A percentile compares a stretch with the other conserved stretches of the same genome.
Evolutionary conservation across 2,113 vertebrate genomes (phyloP).

Genomic region (Xenotilapia leptura): DNA sequence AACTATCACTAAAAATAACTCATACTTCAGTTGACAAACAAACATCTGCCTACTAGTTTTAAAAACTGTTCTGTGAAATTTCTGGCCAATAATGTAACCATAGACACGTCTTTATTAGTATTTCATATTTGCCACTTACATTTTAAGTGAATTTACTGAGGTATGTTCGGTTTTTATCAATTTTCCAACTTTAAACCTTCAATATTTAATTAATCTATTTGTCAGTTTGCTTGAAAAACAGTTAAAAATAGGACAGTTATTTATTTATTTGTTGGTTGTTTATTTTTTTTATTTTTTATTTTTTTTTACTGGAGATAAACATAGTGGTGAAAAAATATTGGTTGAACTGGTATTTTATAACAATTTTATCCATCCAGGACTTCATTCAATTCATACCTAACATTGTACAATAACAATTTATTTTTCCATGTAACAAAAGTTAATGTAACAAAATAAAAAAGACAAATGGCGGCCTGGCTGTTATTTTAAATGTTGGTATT

Average conservation of each 20-base stretch:
- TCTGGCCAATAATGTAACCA: not conserved
- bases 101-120: not conserved
- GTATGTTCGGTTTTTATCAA: accelerated
- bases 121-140: not conserved
- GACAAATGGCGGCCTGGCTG: not conserved
- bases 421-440: not conserved
- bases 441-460: not conserved
- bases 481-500: not conserved
- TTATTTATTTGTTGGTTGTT: not conserved
- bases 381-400: not conserved
- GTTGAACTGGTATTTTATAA: not conserved
- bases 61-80: not conserved
- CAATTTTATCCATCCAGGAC: not conserved
- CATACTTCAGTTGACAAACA: accelerated
- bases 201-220: not conserved
- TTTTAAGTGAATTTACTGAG: not conserved
- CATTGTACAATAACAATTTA: not conserved
- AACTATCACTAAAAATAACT: not conserved
- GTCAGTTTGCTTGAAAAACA: not conserved
- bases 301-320: not conserved
- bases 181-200: not conserved
- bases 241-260: not conserved
- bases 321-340: not conserved
- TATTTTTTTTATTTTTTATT: not conserved
- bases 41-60: not conserved